These are phyloP conservation scores for Oasisia sp. DNA, from an alignment of 2,888 invertebrate species.

Conservation along the genomic window DNA sequence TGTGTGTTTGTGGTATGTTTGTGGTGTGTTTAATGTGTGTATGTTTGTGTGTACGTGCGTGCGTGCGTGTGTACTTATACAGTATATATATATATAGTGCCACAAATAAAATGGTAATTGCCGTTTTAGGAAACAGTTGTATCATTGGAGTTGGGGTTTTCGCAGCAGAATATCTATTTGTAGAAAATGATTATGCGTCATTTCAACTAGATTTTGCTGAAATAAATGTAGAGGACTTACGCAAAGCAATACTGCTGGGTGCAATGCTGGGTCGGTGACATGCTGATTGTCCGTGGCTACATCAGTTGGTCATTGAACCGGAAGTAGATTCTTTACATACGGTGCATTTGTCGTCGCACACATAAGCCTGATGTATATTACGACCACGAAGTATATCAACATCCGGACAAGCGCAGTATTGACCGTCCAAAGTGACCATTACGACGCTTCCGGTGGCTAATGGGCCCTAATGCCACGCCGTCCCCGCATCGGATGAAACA, in stretches of 20 bases:
- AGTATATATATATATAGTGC: no score
- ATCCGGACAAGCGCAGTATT: neutral
- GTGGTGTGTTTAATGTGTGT: no score
- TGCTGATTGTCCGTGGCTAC: neutral
- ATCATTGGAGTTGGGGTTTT: no score
- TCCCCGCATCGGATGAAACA: neutral
- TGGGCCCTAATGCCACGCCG: neutral
- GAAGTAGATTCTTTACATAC: conserved; percentile 3
- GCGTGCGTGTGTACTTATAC: no score
- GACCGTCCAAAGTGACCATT: neutral
- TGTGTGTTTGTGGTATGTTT: no score
- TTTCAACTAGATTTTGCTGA: neutral
- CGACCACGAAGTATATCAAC: neutral
- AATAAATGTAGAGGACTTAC: neutral
- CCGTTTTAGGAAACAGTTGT: no score
- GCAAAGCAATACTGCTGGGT: no score
- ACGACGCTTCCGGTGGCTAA: neutral
- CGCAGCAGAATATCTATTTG: neutral
- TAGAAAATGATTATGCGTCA: neutral
- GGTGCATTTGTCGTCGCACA: neutral
- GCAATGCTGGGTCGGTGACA: neutral
- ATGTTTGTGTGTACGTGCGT: no score
- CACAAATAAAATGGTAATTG: no score
- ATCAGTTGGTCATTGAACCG: neutral
- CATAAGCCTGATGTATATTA: neutral